Evolutionary conservation across 2,797 vertebrate genomes (phyloP).

Genomic region (Coendou prehensilis): DNA sequence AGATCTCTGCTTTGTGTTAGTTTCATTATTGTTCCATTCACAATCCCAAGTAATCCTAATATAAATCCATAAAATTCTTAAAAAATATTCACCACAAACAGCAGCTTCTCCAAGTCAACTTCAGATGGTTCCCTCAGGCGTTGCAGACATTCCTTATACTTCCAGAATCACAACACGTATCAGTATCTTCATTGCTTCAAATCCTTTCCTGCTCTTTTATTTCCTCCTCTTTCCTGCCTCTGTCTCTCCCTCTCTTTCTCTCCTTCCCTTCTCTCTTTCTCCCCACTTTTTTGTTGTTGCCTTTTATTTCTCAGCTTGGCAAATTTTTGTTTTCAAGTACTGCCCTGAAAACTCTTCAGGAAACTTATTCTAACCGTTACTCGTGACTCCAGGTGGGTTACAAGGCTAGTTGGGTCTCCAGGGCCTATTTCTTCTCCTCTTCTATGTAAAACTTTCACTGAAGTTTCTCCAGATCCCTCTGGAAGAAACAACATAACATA

Average conservation of each 20-base stretch:
- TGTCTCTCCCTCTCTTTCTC: not conserved
- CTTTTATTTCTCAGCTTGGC: not conserved
- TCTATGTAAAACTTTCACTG: not conserved
- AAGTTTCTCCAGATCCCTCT: not conserved
- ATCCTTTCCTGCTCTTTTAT: not conserved
- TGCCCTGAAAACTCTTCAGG: not conserved
- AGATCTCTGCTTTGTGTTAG: not conserved
- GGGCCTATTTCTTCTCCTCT: not conserved
- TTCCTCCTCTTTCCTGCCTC: not conserved
- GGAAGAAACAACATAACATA: not conserved
- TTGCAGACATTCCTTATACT: not conserved
- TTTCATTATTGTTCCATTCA: not conserved
- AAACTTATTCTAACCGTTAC: not conserved
- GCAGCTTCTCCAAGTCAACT: not conserved
- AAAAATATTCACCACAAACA: slow-evolving; percentile 13
- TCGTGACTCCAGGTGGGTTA: not conserved
- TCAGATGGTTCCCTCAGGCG: not conserved
- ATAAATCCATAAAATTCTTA: not conserved
- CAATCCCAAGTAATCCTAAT: not conserved
- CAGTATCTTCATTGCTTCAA: not conserved
- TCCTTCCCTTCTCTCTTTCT: no score
- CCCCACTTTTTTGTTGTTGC: not conserved
- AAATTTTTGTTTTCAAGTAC: slow-evolving; percentile 14
- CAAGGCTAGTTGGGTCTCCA: not conserved
- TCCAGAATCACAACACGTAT: not conserved